Evolutionary conservation across 1,140 invertebrate genomes (phyloP).

Genomic region (Cotesia chilonis): DNA sequence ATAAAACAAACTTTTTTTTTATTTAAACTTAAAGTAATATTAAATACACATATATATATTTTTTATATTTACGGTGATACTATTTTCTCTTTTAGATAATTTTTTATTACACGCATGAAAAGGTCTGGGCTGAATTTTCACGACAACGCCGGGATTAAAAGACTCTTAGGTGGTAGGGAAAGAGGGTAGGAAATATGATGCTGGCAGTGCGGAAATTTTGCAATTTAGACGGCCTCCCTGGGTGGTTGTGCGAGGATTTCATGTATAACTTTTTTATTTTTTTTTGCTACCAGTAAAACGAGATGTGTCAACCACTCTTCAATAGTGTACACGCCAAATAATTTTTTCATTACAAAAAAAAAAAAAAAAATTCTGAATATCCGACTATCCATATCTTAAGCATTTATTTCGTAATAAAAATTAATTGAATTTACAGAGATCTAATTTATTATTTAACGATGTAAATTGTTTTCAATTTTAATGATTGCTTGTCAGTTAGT

Average conservation of each 20-base stretch:
- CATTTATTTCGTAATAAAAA: too few relatives aligned
- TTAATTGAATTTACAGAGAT: too few relatives aligned
- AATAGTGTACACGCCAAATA: neutral
- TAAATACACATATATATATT: too few relatives aligned
- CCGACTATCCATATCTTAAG: too few relatives aligned
- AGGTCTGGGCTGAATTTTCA: conserved; percentile 3
- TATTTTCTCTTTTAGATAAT: conserved; percentile 1
- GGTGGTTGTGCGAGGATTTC: conserved; percentile 5
- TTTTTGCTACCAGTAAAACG: neutral
- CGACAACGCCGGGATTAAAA: conserved; percentile 23
- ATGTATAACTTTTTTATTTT: conserved; percentile 7
- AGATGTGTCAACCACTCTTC: conserved; percentile 6
- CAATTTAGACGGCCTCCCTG: conserved; percentile 26
- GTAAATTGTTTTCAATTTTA: too few relatives aligned
- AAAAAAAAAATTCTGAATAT: too few relatives aligned
- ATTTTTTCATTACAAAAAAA: too few relatives aligned
- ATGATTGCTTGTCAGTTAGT: too few relatives aligned
- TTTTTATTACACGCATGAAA: conserved; percentile 18
- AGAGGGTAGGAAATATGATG: conserved; percentile 27
- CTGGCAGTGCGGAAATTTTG: conserved; percentile 30
- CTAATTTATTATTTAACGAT: too few relatives aligned
- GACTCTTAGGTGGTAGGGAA: conserved; percentile 13
- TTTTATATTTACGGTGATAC: neutral
- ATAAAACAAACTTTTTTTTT: too few relatives aligned
- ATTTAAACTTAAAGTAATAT: too few relatives aligned